Evolutionary conservation across 2,888 invertebrate genomes (phyloP).

Genomic region (Agrochola litura): DNA sequence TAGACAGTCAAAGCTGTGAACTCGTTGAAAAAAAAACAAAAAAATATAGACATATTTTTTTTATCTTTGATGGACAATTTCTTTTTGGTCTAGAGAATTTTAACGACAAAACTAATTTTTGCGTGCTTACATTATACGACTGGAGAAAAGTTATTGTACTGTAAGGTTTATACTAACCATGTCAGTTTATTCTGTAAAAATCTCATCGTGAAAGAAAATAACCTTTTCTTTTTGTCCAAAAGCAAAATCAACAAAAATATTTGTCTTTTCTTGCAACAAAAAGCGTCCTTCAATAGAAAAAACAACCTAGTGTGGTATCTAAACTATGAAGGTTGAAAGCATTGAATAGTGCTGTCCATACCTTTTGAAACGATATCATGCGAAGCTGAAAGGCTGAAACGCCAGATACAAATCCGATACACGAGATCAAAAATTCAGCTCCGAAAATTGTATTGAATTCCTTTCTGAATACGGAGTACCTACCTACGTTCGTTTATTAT

Average conservation of each 20-base stretch:
- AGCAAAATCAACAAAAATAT: slow-evolving; percentile 15
- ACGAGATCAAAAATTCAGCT: slow-evolving; percentile 47
- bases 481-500: slow-evolving; percentile 19
- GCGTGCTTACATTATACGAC: background rate
- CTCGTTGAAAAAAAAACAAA: no score
- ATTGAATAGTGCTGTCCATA: slow-evolving; percentile 21
- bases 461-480: slow-evolving; percentile 36
- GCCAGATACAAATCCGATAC: slow-evolving; percentile 41
- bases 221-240: background rate
- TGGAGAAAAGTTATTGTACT: background rate
- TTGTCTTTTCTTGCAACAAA: slow-evolving; percentile 11
- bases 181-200: no score
- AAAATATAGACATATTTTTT: no score
- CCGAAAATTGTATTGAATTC: slow-evolving; percentile 51
- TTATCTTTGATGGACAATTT: no score
- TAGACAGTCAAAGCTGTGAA: no score
- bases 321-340: slow-evolving; percentile 18
- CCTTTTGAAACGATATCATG: slow-evolving; percentile 38
- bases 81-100: background rate
- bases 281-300: background rate
- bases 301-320: background rate
- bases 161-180: background rate
- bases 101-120: no score
- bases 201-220: no score
- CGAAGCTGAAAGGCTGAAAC: slow-evolving; percentile 16